Evolutionary conservation across 30 jellyfish, hydroid and myxozoan species (phyloP), one percentile per base, ranked within the genome.

Genomic region (Aurelia sp.): DNA sequence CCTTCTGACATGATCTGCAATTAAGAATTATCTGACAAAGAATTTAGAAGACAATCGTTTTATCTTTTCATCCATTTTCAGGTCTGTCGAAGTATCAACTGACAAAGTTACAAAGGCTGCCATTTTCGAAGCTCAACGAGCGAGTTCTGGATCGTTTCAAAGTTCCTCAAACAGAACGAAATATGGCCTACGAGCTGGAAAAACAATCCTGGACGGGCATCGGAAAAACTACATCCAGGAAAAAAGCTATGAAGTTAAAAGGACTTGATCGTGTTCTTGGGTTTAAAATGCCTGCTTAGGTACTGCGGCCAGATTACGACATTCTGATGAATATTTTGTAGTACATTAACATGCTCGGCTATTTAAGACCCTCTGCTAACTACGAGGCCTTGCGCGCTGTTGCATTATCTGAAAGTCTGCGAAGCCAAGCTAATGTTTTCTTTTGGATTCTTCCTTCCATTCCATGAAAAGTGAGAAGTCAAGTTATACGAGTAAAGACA

Each of bases 261-360:
- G 86, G 86, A n/a, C 74, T 74, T 33, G 74, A 74, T 22, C 63
- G 17, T 18, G 44, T 57, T 27, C 31, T 74, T 16, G 86, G 86
- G 0, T 52, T 74, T 63, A 74, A 57, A 62, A 71, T 74, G 5
- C 86, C 75, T 21, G 3, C 33, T 10, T 44, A 16, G 41, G 16
- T 6, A 5, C 35, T n/a, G 4, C 3, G 6, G 11, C 33, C 71
- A 61, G 35, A 24, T 12, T n/a, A 0, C 13, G 1, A 61, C 16
- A 13, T n/a, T n/a, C 15, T 61, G 11, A 24, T 13, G 35, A 19
- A 6, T n/a, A 5, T 13, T 61, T n/a, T n/a, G 71, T n/a, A 61
- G 13, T 4, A n/a, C 30, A 19, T 60, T 27, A 27, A 2, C 33
- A 27, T 27, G 33, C 33, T 1, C 33, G 2, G 2, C 33, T 27